These are phyloP conservation scores for Petrocephalus zakoni DNA, from an alignment of 2,113 vertebrate genomes.

Conservation along the genomic window DNA sequence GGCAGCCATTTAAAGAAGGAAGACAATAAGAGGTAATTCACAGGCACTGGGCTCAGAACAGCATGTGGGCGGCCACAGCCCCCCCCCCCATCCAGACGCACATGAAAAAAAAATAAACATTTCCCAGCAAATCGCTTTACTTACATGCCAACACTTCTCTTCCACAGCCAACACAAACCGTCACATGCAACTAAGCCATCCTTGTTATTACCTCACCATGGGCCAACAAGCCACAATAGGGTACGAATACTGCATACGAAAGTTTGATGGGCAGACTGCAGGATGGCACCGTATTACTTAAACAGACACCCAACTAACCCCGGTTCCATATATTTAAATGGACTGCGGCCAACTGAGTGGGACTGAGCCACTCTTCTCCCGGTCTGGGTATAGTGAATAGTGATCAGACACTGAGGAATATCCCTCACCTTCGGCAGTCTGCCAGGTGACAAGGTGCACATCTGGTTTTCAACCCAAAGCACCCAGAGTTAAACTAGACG, in stretches of 20 bases:
- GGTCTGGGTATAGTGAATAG: not conserved
- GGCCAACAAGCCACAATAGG: not conserved
- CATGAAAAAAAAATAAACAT: not conserved
- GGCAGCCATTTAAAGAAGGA: not conserved
- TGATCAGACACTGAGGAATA: not conserved
- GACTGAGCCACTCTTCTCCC: slow-evolving; percentile 48
- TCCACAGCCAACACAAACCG: not conserved
- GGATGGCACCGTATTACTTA: not conserved
- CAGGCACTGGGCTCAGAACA: not conserved
- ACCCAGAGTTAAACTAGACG: not conserved
- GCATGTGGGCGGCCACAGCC: not conserved
- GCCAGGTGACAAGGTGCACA: not conserved
- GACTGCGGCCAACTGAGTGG: slow-evolving; percentile 31
- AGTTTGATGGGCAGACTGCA: not conserved
- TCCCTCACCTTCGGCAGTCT: not conserved
- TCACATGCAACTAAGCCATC: not conserved
- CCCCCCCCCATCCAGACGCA: not conserved
- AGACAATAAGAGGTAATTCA: not conserved
- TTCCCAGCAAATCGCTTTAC: not conserved
- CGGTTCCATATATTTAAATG: slow-evolving; percentile 21
- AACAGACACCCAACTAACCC: not conserved
- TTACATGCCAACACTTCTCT: not conserved
- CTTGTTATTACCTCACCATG: not conserved
- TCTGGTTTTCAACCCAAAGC: not conserved
- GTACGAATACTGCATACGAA: not conserved